Evolutionary conservation across 2,797 vertebrate genomes (phyloP).

Genomic region (Hemibagrus guttatus): DNA sequence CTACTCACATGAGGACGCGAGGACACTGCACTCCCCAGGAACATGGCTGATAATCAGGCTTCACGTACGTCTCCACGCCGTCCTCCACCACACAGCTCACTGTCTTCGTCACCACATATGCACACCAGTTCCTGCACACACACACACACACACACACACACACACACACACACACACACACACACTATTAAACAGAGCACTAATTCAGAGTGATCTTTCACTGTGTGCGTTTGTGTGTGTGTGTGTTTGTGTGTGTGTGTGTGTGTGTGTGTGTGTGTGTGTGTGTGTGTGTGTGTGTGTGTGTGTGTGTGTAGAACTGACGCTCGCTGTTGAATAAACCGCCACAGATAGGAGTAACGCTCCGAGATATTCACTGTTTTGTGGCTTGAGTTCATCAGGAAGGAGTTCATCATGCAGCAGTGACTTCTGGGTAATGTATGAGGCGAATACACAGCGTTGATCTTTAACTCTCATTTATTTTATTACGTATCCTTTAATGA

Average conservation of each 20-base stretch:
- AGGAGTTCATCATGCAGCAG: not conserved
- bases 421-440: not conserved
- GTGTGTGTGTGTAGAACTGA: too few relatives aligned
- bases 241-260: too few relatives aligned
- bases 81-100: slow-evolving; percentile 95
- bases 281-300: too few relatives aligned
- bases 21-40: slow-evolving; percentile 88
- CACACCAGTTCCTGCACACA: slow-evolving; percentile 87
- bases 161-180: slow-evolving; percentile 8
- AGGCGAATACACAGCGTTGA: not conserved
- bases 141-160: slow-evolving; percentile 35
- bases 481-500: not conserved
- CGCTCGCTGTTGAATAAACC: too few relatives aligned
- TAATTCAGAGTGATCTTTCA: not conserved
- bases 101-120: slow-evolving; percentile 86
- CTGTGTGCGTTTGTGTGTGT: too few relatives aligned
- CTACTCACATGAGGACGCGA: slow-evolving; percentile 83
- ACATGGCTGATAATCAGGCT: slow-evolving; percentile 91
- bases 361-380: not conserved
- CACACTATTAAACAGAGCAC: not conserved
- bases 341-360: not conserved
- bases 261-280: too few relatives aligned
- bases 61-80: slow-evolving; percentile 88
- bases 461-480: not conserved
- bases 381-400: not conserved